A percentile compares a stretch with the other conserved stretches of the same genome.
These are phyloP conservation scores for Aphidoletes aphidimyza DNA, from an alignment of 2,888 invertebrate genomes.

Conservation along the genomic window DNA sequence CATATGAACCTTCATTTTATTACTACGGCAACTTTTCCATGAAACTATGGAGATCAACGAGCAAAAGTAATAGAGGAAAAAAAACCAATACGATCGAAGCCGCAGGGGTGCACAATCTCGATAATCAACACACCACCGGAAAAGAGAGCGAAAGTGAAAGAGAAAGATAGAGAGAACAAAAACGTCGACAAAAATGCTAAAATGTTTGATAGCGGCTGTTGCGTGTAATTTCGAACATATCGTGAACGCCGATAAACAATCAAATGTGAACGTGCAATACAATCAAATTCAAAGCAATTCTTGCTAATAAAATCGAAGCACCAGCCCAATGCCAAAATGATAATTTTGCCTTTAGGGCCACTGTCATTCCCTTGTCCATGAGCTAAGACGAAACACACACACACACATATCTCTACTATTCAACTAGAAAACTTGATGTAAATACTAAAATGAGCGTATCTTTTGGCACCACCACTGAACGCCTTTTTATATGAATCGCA, in stretches of 20 bases:
- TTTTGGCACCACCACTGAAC: background rate
- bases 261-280: slow-evolving; percentile 14
- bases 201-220: background rate
- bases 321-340: background rate
- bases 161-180: background rate
- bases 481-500: background rate
- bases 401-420: no score
- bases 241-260: background rate
- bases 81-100: background rate
- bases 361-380: no score
- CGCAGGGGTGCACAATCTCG: background rate
- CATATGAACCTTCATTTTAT: no score
- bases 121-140: no score
- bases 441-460: background rate
- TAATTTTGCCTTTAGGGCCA: background rate
- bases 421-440: background rate
- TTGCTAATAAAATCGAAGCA: slow-evolving; percentile 11
- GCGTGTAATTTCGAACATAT: background rate
- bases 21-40: background rate
- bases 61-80: background rate
- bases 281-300: slow-evolving; percentile 15
- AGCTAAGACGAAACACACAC: no score
- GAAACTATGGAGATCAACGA: background rate
- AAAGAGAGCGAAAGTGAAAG: background rate
- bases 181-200: background rate